Evolutionary conservation across 2,797 vertebrate genomes (phyloP), one percentile per base, ranked within the genome.

Genomic region (Brachyrhaphis roseni): DNA sequence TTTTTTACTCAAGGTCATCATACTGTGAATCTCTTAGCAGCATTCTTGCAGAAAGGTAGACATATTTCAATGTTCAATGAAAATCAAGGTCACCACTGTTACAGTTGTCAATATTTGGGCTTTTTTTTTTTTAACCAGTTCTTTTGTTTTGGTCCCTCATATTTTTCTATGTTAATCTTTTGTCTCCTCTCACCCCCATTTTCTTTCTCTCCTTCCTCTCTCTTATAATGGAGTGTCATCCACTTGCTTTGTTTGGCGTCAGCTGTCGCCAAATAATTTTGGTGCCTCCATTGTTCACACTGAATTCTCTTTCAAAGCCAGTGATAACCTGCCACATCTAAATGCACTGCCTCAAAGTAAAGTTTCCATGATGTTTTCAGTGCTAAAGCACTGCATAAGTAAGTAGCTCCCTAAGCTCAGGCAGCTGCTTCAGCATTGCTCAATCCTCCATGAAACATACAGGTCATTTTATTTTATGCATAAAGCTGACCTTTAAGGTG

Each of bases 241-340:
- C 76, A 73, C 81, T 90, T 85, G 80, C 86, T 88, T 89, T 87
- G 79, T 82, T 59, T 87, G 78, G 8, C 20, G 23, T 53, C 82
- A 80, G 83, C 86, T 55, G 77, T 88, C 53, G 43, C 79, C 75
- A 82, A 89, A 87, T 76, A 66, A 86, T 84, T 82, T 26, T 72
- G 74, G 74, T 62, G 46, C 88, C 12, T 4, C 76, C n/a, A 64
- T 90, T 87, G 86, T 90, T 91, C 51, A 73, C 41, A 28, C 80
- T 82, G 75, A 75, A 47, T 79, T 64, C 75, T 47, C 75, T 87
- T 87, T 84, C 74, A 74, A 73, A 79, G 53, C 46, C 51, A 59
- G 78, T 86, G 84, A 78, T 84, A 72, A 89, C 78, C 75, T 43
- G 70, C 74, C 77, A 34, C 18, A 34, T 83, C 76, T 87, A 80